phyloP scores from a whole-genome alignment of 2,113 vertebrate genomes.

The Carollia perspicillata region DNA sequence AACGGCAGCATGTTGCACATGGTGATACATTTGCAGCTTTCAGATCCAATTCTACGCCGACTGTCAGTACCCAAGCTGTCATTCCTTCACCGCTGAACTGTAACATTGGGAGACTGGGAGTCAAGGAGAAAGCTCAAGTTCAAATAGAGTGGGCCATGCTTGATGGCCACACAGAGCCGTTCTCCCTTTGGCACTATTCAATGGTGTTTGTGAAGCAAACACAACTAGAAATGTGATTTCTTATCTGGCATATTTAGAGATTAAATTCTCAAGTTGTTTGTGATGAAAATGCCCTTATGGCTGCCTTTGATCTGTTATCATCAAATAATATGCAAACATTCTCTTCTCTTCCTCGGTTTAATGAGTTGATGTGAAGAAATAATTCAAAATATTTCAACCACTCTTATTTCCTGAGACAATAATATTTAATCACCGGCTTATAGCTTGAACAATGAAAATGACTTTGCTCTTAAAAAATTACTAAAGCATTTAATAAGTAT shows the following conservation, averaged over 20 bases:
- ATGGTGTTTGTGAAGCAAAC: not conserved
- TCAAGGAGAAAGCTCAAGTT: not conserved
- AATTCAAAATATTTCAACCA: constrained; percentile 52
- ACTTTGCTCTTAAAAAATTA: not conserved
- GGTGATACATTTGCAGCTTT: not conserved
- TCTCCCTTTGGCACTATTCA: not conserved
- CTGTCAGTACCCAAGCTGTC: not conserved
- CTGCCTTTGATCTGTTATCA: constrained; percentile 30
- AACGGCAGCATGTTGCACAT: not conserved
- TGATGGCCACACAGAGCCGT: not conserved
- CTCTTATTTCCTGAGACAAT: constrained; percentile 5
- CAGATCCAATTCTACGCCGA: not conserved
- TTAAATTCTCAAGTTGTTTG: constrained; percentile 16
- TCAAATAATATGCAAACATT: constrained; percentile 13
- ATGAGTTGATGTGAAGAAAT: constrained; percentile 47
- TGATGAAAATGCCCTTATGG: constrained; percentile 11
- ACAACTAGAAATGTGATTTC: not conserved
- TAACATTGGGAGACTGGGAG: not conserved
- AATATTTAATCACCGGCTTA: not conserved
- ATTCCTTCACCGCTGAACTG: not conserved
- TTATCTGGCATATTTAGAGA: not conserved
- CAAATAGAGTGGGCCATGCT: not conserved
- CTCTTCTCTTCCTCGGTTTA: not conserved
- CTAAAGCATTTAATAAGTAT: not conserved
- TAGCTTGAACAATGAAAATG: not conserved